Conservation (phyloP, 1,140 invertebrate genomes). For the Drosophila ananassae region DNA sequence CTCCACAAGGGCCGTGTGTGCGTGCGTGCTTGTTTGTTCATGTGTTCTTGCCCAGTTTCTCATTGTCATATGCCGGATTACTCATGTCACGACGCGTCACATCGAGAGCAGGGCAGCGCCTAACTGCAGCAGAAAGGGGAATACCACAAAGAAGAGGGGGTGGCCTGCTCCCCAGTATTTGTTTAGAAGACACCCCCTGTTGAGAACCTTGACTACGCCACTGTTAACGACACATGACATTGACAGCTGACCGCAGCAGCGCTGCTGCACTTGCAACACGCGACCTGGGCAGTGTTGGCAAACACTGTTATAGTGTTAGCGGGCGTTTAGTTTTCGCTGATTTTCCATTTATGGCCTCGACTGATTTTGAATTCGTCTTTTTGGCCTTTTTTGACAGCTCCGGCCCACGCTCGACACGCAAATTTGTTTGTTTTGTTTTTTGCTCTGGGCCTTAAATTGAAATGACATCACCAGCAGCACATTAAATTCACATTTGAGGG, state of each 20-base stretch:
- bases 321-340: slow-evolving; percentile 18
- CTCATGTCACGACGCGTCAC: slow-evolving; percentile 52
- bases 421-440: slow-evolving; percentile 53
- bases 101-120: slow-evolving; percentile 20
- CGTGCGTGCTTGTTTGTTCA: slow-evolving; percentile 52
- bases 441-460: slow-evolving; percentile 49
- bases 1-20: slow-evolving; percentile 1
- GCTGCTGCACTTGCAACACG: slow-evolving; percentile 29
- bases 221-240: slow-evolving; percentile 31
- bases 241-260: slow-evolving; percentile 53
- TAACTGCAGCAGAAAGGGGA: slow-evolving; percentile 15
- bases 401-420: slow-evolving; percentile 54
- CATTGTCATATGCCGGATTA: slow-evolving; percentile 67
- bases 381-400: slow-evolving; percentile 30
- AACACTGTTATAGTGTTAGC: slow-evolving; percentile 11
- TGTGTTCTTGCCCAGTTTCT: slow-evolving; percentile 45
- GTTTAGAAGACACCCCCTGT: background rate
- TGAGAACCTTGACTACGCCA: slow-evolving; percentile 1
- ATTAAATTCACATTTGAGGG: slow-evolving; percentile 35
- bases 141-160: background rate
- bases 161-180: background rate
- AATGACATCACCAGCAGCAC: slow-evolving; percentile 60
- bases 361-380: slow-evolving; percentile 21
- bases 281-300: slow-evolving; percentile 16
- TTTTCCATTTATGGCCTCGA: slow-evolving; percentile 62